These are phyloP conservation scores for Buceros bicornis DNA, from an alignment of 2,797 vertebrate species.

Conservation along the genomic window DNA sequence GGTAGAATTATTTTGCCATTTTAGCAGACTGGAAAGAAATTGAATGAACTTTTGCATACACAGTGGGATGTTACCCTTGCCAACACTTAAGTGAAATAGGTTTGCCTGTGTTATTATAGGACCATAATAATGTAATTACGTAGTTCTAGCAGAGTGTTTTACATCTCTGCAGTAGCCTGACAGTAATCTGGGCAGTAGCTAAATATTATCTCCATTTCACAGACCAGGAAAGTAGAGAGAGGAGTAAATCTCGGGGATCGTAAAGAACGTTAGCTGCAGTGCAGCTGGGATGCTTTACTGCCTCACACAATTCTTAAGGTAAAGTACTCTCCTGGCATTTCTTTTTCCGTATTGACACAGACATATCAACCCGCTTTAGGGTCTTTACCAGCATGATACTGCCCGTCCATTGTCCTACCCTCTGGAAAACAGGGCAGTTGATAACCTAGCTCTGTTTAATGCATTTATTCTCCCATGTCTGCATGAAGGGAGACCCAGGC, in stretches of 20 bases:
- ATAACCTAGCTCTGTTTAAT: background rate
- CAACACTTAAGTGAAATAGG: constrained; percentile 41
- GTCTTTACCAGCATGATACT: background rate
- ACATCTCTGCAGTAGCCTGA: constrained; percentile 34
- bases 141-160: constrained; percentile 24
- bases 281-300: background rate
- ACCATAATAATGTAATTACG: constrained; percentile 61
- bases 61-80: constrained; percentile 43
- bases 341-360: background rate
- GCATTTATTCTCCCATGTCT: background rate
- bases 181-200: constrained; percentile 13
- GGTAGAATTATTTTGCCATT: constrained; percentile 42
- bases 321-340: background rate
- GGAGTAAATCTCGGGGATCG: background rate
- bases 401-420: no score
- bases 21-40: constrained; percentile 52
- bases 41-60: constrained; percentile 35
- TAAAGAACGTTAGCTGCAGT: background rate
- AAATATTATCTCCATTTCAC: background rate
- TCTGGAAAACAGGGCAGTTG: background rate
- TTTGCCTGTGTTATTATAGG: constrained; percentile 63
- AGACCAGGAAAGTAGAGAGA: background rate
- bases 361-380: background rate
- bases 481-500: background rate
- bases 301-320: background rate